Conservation (phyloP, 2,888 invertebrate species). For the Drosophila diplacantha region DNA sequence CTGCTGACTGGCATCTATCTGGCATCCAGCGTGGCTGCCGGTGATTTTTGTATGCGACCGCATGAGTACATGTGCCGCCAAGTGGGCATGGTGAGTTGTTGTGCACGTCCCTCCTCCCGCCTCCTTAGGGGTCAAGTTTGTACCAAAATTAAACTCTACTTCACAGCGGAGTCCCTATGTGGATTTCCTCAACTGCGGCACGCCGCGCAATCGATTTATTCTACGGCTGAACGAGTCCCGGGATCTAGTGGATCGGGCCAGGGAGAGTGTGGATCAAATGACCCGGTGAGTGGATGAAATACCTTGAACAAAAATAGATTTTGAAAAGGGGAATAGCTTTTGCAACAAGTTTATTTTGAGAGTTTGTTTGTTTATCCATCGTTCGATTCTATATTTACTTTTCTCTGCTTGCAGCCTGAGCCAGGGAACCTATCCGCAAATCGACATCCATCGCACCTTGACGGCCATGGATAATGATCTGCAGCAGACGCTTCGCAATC, state of each 20-base stretch:
- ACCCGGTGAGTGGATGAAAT: constrained; percentile 67
- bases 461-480: constrained; percentile 76
- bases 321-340: background rate
- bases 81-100: constrained; percentile 75
- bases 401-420: constrained; percentile 70
- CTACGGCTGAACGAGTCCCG: constrained; percentile 77
- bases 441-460: constrained; percentile 74
- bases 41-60: constrained; percentile 91
- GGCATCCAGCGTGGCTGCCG: constrained; percentile 89
- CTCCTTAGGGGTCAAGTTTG: no score
- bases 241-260: constrained; percentile 77
- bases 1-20: constrained; percentile 91
- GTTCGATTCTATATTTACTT: background rate
- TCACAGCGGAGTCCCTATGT: constrained; percentile 77
- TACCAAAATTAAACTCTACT: background rate
- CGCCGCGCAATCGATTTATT: constrained; percentile 77
- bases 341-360: background rate
- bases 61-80: constrained; percentile 80
- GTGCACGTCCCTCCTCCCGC: no score
- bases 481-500: constrained; percentile 76
- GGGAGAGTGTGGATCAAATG: constrained; percentile 75
- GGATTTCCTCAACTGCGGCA: constrained; percentile 78
- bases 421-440: constrained; percentile 77
- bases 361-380: background rate
- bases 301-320: background rate